These are phyloP conservation scores for Oegoconia quadripuncta DNA, from an alignment of 2,888 invertebrate species.

Conservation along the genomic window DNA sequence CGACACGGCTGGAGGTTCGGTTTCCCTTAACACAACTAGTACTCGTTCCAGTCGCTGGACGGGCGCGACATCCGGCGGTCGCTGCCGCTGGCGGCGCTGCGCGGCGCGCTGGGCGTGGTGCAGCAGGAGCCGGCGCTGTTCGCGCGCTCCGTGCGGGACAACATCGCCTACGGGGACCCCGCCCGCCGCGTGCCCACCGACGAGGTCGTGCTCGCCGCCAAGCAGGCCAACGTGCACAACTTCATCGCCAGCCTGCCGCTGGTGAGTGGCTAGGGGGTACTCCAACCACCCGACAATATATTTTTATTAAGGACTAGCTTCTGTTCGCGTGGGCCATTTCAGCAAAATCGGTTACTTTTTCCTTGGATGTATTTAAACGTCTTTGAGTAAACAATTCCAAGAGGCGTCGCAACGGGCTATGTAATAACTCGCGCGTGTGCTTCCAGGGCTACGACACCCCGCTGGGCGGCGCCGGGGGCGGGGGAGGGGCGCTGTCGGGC, in stretches of 20 bases:
- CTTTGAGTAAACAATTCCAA: too few relatives aligned
- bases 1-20: too few relatives aligned
- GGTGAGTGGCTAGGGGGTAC: too few relatives aligned
- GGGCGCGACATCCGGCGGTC: slow-evolving; percentile 75
- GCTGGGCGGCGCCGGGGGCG: slow-evolving; percentile 80
- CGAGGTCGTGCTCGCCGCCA: slow-evolving; percentile 85
- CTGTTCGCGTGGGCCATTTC: too few relatives aligned
- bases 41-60: slow-evolving; percentile 58
- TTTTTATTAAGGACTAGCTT: too few relatives aligned
- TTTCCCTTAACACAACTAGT: too few relatives aligned
- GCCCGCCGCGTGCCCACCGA: slow-evolving; percentile 72
- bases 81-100: slow-evolving; percentile 81
- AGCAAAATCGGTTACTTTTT: too few relatives aligned
- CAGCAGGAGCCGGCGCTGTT: slow-evolving; percentile 93
- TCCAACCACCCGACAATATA: too few relatives aligned
- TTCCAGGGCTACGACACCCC: slow-evolving; percentile 82
- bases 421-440: too few relatives aligned
- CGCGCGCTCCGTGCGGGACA: slow-evolving; percentile 87
- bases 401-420: too few relatives aligned
- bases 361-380: too few relatives aligned
- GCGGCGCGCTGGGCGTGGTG: slow-evolving; percentile 87
- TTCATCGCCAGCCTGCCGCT: slow-evolving; percentile 85
- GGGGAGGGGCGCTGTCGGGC: slow-evolving; percentile 84
- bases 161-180: slow-evolving; percentile 92
- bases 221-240: slow-evolving; percentile 86